Percentiles rank a stretch among this genome's conserved stretches.
Conservation (phyloP, 2,888 invertebrate genomes). For the Temnothorax unifasciatus region DNA sequence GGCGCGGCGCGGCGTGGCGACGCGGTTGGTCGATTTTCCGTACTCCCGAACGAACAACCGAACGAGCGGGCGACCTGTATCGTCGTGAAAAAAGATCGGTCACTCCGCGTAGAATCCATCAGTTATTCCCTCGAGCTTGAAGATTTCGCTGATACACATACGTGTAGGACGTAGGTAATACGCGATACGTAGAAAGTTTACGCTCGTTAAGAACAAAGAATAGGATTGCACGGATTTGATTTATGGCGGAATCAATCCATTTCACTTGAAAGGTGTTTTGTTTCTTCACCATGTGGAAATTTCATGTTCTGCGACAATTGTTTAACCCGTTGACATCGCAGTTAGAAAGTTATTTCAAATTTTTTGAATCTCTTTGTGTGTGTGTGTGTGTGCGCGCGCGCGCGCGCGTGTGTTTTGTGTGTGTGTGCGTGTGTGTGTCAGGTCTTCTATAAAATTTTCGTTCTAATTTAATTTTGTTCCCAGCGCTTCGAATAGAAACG, state of each 20-base stretch:
- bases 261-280: background rate
- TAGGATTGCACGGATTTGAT: background rate
- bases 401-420: too few relatives aligned
- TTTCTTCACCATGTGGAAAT: background rate
- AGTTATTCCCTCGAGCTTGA: background rate
- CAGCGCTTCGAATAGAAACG: background rate
- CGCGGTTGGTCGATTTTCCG: conserved; percentile 38
- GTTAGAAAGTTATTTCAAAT: background rate
- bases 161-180: background rate
- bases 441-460: background rate
- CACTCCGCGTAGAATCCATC: conserved; percentile 2
- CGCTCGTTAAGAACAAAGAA: background rate
- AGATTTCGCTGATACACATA: background rate
- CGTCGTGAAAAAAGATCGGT: conserved; percentile 12
- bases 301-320: background rate
- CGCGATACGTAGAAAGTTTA: background rate
- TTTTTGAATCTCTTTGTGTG: background rate
- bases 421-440: background rate
- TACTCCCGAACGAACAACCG: conserved; percentile 4
- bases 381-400: too few relatives aligned
- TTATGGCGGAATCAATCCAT: background rate
- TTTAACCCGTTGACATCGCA: background rate
- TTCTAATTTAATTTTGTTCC: background rate
- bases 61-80: background rate
- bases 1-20: conserved; percentile 20